Evolutionary conservation across 2,113 vertebrate genomes (phyloP), one percentile per base, ranked within the genome.

Genomic region (Chitala chitala): DNA sequence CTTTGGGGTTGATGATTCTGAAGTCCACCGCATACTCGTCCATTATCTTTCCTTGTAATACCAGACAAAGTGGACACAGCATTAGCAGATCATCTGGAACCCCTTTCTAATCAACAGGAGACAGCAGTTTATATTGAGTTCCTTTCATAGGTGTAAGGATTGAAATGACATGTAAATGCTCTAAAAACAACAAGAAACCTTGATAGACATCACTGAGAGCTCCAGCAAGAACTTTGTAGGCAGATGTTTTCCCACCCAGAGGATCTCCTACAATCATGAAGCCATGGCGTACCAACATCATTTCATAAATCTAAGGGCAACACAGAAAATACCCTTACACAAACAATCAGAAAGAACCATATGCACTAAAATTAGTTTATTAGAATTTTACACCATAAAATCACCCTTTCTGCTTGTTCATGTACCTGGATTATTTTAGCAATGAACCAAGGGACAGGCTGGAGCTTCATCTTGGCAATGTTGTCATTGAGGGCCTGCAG

Each of bases 261-360:
- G 95, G 86, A 5, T 93, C 92, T 74, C 96, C 95, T 2, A 98
- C 93, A 69, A 97, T 94, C 96, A 96, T 98, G 73, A 93, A 98
- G 9, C 96, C 95, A 0, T 96, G 95, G 15, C 94, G 92, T 3
- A 98, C 95, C 83, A 95, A 79, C 94, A 98, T 94, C 95, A 97
- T 98, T 79, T 98, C 95, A 0, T 98, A 98, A 73, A 96, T 89
- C 96, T 98, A 83, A 79, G 33, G 26, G 77, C 22, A 78, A 0
- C 50, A 44, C 1, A 50, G 22, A 59, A 20, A 22, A 26, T 38
- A 44, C 20, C n/a, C 0, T 26, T 42, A 12, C 59, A 71, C 38
- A 31, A 5, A 8, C 33, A 24, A 26, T 4, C 40, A 9, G 9
- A 66, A 24, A 59, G 17, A 6, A 69, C n/a, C 44, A 5, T 7